Conservation (phyloP, 2,113 vertebrate genomes). For the Neogobius melanostomus region DNA sequence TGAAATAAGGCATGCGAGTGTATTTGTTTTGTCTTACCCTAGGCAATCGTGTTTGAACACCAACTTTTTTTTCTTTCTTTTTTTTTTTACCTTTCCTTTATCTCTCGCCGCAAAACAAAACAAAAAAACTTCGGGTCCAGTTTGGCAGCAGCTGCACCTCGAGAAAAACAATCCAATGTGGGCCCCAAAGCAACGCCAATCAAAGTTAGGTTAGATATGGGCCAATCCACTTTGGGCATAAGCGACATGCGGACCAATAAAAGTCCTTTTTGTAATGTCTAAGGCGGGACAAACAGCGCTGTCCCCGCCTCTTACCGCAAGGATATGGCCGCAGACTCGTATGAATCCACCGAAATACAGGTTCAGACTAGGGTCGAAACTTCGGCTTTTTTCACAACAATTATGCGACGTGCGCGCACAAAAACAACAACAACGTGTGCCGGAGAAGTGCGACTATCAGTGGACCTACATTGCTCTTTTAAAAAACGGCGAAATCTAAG, state of each 20-base stretch:
- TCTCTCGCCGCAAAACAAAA: slow-evolving; percentile 8
- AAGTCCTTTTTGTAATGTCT: background rate
- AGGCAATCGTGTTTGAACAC: too few species aligned
- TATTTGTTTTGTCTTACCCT: too few species aligned
- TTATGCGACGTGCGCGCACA: slow-evolving; percentile 5
- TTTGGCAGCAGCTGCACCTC: background rate
- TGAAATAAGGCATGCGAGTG: too few species aligned
- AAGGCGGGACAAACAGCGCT: slow-evolving; percentile 29
- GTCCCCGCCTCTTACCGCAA: slow-evolving; percentile 69
- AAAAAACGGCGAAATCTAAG: slow-evolving; percentile 5
- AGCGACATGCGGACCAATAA: slow-evolving; percentile 44
- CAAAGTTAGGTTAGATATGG: background rate
- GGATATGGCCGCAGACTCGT: slow-evolving; percentile 77
- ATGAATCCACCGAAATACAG: slow-evolving; percentile 45
- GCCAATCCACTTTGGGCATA: slow-evolving; percentile 42
- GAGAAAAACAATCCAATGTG: slow-evolving; percentile 17
- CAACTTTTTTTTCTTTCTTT: background rate
- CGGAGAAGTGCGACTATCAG: slow-evolving; percentile 34
- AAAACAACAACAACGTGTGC: slow-evolving; percentile 15
- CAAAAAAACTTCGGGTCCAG: slow-evolving; percentile 27
- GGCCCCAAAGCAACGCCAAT: slow-evolving; percentile 32
- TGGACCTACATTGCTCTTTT: background rate
- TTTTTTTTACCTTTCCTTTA: background rate
- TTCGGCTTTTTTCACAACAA: slow-evolving; percentile 50
- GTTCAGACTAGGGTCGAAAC: slow-evolving; percentile 52